Conservation (phyloP, 2,113 vertebrate species). For the Morone chrysops region DNA sequence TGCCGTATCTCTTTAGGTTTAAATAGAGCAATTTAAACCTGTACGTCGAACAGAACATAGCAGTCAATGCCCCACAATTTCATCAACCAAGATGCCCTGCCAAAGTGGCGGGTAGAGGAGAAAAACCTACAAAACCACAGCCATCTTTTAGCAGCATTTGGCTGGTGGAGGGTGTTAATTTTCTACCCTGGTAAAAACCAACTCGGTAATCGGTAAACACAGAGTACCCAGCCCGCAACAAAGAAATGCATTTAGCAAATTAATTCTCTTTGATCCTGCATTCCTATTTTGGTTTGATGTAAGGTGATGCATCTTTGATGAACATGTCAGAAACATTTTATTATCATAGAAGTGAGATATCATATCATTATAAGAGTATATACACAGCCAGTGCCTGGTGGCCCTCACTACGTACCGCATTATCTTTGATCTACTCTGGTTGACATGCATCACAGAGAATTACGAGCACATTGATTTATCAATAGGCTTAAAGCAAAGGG, state of each 20-base stretch:
- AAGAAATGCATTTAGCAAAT: constrained; percentile 64
- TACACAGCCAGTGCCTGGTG: constrained; percentile 10
- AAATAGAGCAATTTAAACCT: constrained; percentile 1
- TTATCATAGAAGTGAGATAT: constrained; percentile 37
- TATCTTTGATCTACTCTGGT: constrained; percentile 65
- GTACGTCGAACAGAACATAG: neutral
- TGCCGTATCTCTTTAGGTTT: constrained; percentile 13
- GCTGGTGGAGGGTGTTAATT: constrained; percentile 61
- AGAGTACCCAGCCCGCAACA: constrained; percentile 59
- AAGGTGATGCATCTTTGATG: constrained; percentile 58
- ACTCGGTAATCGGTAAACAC: constrained; percentile 70
- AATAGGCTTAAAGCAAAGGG: constrained; percentile 51
- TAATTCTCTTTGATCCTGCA: constrained; percentile 59
- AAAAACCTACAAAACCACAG: constrained; percentile 48
- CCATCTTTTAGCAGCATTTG: constrained; percentile 68
- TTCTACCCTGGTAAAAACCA: constrained; percentile 63
- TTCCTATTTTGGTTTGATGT: constrained; percentile 46
- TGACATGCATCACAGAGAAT: constrained; percentile 62
- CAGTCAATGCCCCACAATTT: constrained; percentile 14
- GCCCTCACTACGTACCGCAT: constrained; percentile 34
- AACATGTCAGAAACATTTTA: constrained; percentile 30
- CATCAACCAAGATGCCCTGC: constrained; percentile 40
- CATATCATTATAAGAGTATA: constrained; percentile 24
- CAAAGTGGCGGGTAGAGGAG: constrained; percentile 59
- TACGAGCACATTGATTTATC: constrained; percentile 61